Base-by-base conservation (phyloP, 2,888 invertebrate genomes). In the Diarsia rubi region DNA sequence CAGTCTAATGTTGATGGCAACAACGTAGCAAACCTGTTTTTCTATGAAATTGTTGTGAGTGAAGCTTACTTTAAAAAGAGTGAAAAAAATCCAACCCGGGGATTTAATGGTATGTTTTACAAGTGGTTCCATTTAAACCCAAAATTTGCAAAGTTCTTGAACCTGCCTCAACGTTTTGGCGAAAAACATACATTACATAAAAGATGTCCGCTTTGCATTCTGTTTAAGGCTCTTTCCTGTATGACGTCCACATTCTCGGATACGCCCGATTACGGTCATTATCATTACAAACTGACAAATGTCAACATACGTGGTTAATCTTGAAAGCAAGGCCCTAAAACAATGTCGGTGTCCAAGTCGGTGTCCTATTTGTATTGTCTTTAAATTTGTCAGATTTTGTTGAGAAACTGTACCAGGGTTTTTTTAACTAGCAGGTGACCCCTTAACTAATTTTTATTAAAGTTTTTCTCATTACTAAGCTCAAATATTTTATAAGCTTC, bases 261-360 rank as follows among this genome's bases (percentile, higher is more conserved):
- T 87, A 78, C 83, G 78, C 69, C 71, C 72, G 82, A 89, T 90
- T 88, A 81, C 84, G 59, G 84, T 86, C 80, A 87, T 86, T 88
- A 87, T 83, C 74, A 81, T 82, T 84, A 81, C 71, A 81, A 75
- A 81, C 82, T 75, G 80, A 81, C 84, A 84, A 87, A 88, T 88
- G 82, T 87, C 86, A 82, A 85, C 85, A 86, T 73, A 84, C 70
- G 83, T 79, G 69, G 81, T 86, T 86, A 81, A 70, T 76, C 82
- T 87, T 83, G 80, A 83, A 82, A 69, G 75, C 81, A 80, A 83
- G 80, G 71, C 64, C 75, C 78, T 75, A 74, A 75, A 66, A 78
- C 59, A 62, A 69, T 73, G 73, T 71, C 57, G 42, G 72, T 77
- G 54, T 67, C 64, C 73, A 69, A 70, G 73, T 71, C 57, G 42